Evolutionary conservation across 2,888 invertebrate species (phyloP), one percentile per base, ranked within the genome.

Genomic region (Caenorhabditis becei): DNA sequence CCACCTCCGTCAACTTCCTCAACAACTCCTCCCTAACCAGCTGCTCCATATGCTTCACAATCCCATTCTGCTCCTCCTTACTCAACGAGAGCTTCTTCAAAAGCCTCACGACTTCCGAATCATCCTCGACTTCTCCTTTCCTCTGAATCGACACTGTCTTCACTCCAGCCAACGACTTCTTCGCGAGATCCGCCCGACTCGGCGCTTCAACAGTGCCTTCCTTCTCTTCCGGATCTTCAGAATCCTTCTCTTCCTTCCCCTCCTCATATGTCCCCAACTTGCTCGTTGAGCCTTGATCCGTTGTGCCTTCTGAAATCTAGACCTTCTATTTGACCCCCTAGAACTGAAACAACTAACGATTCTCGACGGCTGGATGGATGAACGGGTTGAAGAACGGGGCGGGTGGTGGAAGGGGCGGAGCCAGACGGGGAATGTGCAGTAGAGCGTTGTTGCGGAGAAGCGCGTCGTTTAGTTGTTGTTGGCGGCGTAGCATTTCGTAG

Each of bases 401-500:
- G 0, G 65, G 70, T 7, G 77, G 69, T 0, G 61, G 54, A 2
- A 65, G 11, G 0, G 41, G 72, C 4, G 32, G 32, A 24, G 53
- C 58, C 28, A 79, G 74, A 51, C 56, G 71, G 10, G 75, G 74
- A 35, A 74, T 80, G 41, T 72, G 70, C 10, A 83, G 72, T 1
- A 85, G 75, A 1, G 81, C 84, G 26, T 85, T 83, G 63, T 85
- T 85, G 10, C 81, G 28, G 18, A 85, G 66, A 18, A 85, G 49
- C 5, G 84, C 84, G 41, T 85, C 81, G 56, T 85, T 85, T 58
- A 83, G 77, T 37, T 83, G 81, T 20, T 85, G 80, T 24, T 85
- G 84, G 20, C 84, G 65, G n/a, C 82, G 74, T 20, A 85, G 41
- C 53, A 85, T 70, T 16, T 85, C 84, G 24, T 81, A 74, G 11